Base-by-base conservation (phyloP, 2,113 vertebrate species). In the Thamnaconus septentrionalis region DNA sequence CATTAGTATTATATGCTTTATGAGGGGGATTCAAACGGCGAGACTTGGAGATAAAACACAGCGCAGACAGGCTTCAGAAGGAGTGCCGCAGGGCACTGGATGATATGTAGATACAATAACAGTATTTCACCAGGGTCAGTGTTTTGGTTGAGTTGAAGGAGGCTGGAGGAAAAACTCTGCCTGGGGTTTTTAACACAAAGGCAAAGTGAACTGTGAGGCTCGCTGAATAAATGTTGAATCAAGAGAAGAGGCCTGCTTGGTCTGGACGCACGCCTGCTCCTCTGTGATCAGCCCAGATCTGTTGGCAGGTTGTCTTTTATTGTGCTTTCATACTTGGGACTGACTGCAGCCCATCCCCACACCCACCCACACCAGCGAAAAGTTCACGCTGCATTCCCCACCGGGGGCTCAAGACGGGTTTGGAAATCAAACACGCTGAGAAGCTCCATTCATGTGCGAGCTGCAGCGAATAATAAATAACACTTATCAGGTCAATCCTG, bases 301-400 rank as follows among this genome's bases (percentile, higher is more conserved):
- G 54, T 72, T 81, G 80, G 78, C 80, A 60, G 44, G 53, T 76
- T 78, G 48, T 76, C 48, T 61, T 79, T 75, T 53, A 84, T 80
- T 85, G 79, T 85, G 59, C 81, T 87, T 86, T 85, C 78, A 85
- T 59, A 78, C 45, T 69, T 41, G 57, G 79, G 41, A 71, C 81
- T 80, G 80, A 84, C 79, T 69, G 43, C 71, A 71, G 75, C 84
- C 81, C 57, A 82, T 74, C 81, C 82, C 77, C 42, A 79, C 80
- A 59, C 80, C 80, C 80, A 59, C 80, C 80, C 64, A 85, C 75
- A 69, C 50, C 4, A 61, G 45, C 61, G 66, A 44, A 80, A 63
- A 61, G 60, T 71, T 81, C 57, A 78, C 41, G 50, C 18, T 47
- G 47, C 51, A 52, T 58, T 67, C 58, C 50, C 18, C 18, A 31